Conservation (phyloP, 2,797 vertebrate genomes). For the Myripristis jacobus region DNA sequence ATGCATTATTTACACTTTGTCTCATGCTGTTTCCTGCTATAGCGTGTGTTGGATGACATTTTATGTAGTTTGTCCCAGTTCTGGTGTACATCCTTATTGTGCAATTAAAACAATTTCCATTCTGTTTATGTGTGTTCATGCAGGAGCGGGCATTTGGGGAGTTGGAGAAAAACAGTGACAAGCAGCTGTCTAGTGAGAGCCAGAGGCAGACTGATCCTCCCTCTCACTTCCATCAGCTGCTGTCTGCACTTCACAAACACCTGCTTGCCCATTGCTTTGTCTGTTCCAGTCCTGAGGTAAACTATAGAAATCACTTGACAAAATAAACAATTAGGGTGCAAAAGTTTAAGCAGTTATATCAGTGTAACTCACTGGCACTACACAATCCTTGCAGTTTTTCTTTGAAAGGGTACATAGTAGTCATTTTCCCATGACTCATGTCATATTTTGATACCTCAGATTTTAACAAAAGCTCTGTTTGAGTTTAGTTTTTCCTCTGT, state of each 20-base stretch:
- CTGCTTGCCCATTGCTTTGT: constrained; percentile 86
- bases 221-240: constrained; percentile 86
- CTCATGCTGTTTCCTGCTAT: not conserved
- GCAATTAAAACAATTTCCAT: not conserved
- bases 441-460: not conserved
- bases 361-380: not conserved
- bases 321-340: not conserved
- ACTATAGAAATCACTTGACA: not conserved
- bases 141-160: constrained; percentile 87
- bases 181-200: constrained; percentile 78
- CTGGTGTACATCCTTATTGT: not conserved
- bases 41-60: not conserved
- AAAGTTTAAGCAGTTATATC: not conserved
- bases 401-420: no score
- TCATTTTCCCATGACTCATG: not conserved
- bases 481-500: constrained; percentile 1
- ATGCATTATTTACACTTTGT: constrained; percentile 1
- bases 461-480: not conserved
- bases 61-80: not conserved
- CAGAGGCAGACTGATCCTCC: constrained; percentile 83
- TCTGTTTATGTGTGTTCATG: constrained; percentile 8
- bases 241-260: constrained; percentile 86
- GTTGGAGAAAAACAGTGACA: constrained; percentile 89
- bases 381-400: no score
- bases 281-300: constrained; percentile 80